Evolutionary conservation across 2,888 invertebrate species (phyloP).

Genomic region (Mimas tiliae): DNA sequence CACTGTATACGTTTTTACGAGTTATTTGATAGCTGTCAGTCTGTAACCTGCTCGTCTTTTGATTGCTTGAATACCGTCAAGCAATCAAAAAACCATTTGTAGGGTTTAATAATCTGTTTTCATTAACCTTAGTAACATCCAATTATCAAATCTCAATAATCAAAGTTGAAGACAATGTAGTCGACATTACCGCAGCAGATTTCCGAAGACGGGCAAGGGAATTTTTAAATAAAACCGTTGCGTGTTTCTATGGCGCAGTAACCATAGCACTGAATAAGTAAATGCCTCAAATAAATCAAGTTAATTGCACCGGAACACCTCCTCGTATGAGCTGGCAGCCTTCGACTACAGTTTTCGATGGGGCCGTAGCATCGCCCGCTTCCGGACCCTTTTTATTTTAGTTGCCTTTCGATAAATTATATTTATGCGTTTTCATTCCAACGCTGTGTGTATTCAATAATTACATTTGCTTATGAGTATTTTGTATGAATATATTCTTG

Average conservation of each 20-base stretch:
- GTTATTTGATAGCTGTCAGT: too few relatives aligned
- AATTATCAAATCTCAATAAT: background rate
- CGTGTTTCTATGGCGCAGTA: conserved; percentile 33
- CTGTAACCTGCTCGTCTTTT: too few relatives aligned
- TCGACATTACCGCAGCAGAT: background rate
- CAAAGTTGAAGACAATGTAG: background rate
- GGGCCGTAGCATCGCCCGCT: conserved; percentile 33
- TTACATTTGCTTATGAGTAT: background rate
- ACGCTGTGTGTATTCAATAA: background rate
- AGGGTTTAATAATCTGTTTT: too few relatives aligned
- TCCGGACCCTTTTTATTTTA: conserved; percentile 6
- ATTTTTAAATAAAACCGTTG: conserved; percentile 26
- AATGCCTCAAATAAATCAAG: conserved; percentile 83
- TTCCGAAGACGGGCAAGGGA: background rate
- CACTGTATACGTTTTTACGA: too few relatives aligned
- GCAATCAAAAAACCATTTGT: too few relatives aligned
- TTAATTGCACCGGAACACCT: conserved; percentile 82
- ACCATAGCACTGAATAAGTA: conserved; percentile 80
- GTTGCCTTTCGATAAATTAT: background rate
- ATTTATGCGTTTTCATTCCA: background rate
- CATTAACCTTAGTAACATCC: too few relatives aligned
- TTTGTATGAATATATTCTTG: too few relatives aligned
- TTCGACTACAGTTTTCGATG: conserved; percentile 69
- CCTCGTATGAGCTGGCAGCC: conserved; percentile 74
- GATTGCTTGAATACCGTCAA: too few relatives aligned